These are phyloP conservation scores for Saxidomus purpurata DNA, from an alignment of 1,140 invertebrate species.

Conservation along the genomic window DNA sequence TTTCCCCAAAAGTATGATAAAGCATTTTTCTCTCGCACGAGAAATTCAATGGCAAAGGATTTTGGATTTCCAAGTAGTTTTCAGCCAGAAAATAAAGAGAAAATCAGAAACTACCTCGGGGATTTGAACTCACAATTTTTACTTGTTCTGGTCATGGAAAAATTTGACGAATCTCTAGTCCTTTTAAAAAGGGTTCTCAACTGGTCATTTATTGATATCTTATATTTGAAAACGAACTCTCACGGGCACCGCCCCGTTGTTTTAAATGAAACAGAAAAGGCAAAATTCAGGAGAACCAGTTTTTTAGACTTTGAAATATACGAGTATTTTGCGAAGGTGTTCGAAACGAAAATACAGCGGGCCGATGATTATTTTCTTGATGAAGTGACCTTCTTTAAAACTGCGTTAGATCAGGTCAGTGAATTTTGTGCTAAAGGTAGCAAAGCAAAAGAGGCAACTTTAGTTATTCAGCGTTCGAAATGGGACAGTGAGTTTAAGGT, in stretches of 20 bases:
- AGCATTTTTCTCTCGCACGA: slow-evolving; percentile 18
- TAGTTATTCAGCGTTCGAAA: neutral
- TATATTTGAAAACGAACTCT: slow-evolving; percentile 72
- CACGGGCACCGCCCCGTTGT: neutral
- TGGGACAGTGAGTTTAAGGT: slow-evolving; percentile 31
- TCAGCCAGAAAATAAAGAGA: neutral
- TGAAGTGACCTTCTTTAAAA: slow-evolving; percentile 64
- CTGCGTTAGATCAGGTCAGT: slow-evolving; percentile 13
- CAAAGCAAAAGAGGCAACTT: neutral
- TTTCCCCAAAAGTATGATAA: slow-evolving; percentile 35
- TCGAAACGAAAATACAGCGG: slow-evolving; percentile 52
- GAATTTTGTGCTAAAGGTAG: slow-evolving; percentile 57
- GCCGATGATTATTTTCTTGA: slow-evolving; percentile 50
- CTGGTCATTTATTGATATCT: slow-evolving; percentile 87
- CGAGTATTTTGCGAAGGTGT: slow-evolving; percentile 62
- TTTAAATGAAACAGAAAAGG: slow-evolving; percentile 10
- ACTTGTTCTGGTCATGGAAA: slow-evolving; percentile 87
- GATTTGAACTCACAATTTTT: slow-evolving; percentile 81
- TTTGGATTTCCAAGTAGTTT: slow-evolving; percentile 30
- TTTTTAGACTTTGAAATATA: slow-evolving; percentile 69
- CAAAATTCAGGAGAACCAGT: slow-evolving; percentile 18
- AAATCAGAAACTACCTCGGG: slow-evolving; percentile 51
- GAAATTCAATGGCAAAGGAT: slow-evolving; percentile 46
- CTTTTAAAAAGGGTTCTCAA: slow-evolving; percentile 86
- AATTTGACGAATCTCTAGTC: slow-evolving; percentile 88